A percentile compares a stretch with the other conserved stretches of the same genome.
Evolutionary conservation across 2,888 invertebrate species (phyloP).

Genomic region (Phoronis australis): DNA sequence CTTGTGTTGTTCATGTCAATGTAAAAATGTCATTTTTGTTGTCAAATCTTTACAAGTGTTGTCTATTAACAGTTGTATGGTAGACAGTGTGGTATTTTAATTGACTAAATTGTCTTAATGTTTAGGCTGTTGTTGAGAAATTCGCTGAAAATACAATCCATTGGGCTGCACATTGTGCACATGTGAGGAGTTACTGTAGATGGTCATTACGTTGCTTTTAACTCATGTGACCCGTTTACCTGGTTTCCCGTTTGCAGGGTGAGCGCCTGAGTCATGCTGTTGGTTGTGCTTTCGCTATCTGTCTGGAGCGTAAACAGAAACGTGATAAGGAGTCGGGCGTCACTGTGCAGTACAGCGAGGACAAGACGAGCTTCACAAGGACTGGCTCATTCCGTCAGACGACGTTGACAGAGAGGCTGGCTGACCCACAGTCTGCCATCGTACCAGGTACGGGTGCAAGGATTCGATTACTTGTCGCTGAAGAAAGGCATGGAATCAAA

Average conservation of each 20-base stretch:
- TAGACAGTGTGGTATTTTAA: too few species aligned
- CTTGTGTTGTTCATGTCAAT: too few species aligned
- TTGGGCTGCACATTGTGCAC: too few species aligned
- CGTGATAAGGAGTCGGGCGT: constrained; percentile 76
- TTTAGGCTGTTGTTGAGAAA: too few species aligned
- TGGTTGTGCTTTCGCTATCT: constrained; percentile 98
- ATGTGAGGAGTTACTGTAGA: too few species aligned
- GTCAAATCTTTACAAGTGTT: too few species aligned
- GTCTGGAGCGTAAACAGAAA: constrained; percentile 94
- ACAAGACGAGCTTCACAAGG: constrained; percentile 75
- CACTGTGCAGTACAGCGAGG: constrained; percentile 48
- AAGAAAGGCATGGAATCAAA: too few species aligned
- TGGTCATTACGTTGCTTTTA: background rate
- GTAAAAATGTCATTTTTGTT: too few species aligned
- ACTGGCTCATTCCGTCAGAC: constrained; percentile 82
- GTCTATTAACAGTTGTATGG: too few species aligned
- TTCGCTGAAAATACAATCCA: too few species aligned
- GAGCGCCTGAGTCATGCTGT: constrained; percentile 98
- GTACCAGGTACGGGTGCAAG: constrained; percentile 53
- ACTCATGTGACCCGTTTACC: background rate
- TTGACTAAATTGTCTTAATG: too few species aligned
- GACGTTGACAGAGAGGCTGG: constrained; percentile 72
- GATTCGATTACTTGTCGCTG: too few species aligned
- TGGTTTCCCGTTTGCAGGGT: constrained; percentile 61
- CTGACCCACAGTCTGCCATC: constrained; percentile 61